Evolutionary conservation across 2,888 invertebrate genomes (phyloP), one percentile per base, ranked within the genome.

Genomic region (Argyra leucocephala): DNA sequence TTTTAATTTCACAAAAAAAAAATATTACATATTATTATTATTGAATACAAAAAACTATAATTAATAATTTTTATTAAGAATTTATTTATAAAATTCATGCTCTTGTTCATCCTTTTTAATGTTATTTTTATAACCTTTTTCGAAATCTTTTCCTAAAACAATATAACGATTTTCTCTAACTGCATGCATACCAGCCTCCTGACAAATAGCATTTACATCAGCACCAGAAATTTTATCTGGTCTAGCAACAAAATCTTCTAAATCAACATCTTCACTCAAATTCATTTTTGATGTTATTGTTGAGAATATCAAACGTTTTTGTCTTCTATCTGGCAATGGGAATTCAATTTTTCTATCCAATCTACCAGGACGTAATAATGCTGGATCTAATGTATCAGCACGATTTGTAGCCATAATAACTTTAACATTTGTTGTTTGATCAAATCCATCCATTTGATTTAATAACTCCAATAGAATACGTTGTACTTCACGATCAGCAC

Each of bases 371-470:
- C 80, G 78, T 61, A 80, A 67, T 18, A 80, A 67, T 0, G 80
- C 99, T n/a, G 99, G 99, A 82, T 99, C 99, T 66, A 99, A 81
- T 1, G 98, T 99, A 76, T 99, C 99, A 5, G 97, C 96, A 74
- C 96, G 86, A 80, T 96, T 96, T 9, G 96, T 96, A 0, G 96
- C 96, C 95, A 96, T 96, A 67, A 96, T 95, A 0, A 86, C 97
- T 85, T 99, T 99, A 21, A 99, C 98, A 82, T 99, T 99, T n/a
- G 98, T 97, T 1, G 96, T 97, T 81, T 99, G 98, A 82, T 99
- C 99, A 78, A 99, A 99, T 63, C 99, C 99, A 81, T 99, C 99
- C 99, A 99, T 99, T 81, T 99, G 99, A 82, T 99, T 99, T 9
- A 99, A 84, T 65, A 99, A 83, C 76, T 99, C 99, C 22, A 99